phyloP scores from a whole-genome alignment of 1,140 invertebrate species.

The Campoletis sonorensis region DNA sequence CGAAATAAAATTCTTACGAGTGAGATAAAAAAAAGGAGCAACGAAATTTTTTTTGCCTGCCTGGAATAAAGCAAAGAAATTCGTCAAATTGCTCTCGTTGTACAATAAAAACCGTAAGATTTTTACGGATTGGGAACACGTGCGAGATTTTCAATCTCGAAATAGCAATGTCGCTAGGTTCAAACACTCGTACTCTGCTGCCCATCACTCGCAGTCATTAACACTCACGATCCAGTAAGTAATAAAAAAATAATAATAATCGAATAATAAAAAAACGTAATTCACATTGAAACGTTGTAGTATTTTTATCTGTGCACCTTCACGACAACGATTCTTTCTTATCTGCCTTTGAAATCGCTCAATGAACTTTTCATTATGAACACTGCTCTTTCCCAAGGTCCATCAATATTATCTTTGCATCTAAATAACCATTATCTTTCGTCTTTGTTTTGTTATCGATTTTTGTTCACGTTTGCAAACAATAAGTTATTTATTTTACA shows the following conservation, averaged over 20 bases:
- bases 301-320: conserved; percentile 21
- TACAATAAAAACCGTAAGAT: conserved; percentile 1
- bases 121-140: conserved; percentile 47
- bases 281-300: background rate
- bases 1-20: background rate
- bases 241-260: no score
- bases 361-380: background rate
- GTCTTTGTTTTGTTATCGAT: no score
- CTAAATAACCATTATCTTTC: no score
- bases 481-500: no score
- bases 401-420: no score
- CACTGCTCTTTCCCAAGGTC: no score
- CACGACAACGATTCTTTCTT: background rate
- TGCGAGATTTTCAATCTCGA: conserved; percentile 46
- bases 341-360: no score
- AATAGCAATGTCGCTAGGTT: conserved; percentile 60
- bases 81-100: no score
- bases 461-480: no score
- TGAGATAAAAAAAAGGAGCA: background rate
- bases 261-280: no score
- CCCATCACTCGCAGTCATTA: conserved; percentile 56
- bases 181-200: conserved; percentile 50
- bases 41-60: background rate
- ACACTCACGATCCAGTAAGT: conserved; percentile 62
- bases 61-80: no score